Base-by-base conservation (phyloP, 1,140 invertebrate genomes). In the Trichoplusia ni region DNA sequence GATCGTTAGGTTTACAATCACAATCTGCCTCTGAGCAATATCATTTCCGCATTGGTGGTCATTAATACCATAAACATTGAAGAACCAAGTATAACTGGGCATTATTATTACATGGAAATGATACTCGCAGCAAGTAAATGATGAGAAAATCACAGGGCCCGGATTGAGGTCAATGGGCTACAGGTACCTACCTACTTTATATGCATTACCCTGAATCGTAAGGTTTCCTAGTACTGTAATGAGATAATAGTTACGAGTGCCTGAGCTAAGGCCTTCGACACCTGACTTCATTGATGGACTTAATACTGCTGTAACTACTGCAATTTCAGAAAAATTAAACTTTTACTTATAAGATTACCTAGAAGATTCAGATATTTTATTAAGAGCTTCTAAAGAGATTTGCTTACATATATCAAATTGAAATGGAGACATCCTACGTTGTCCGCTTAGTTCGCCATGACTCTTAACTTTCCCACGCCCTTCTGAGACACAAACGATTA, bases 151-250 rank as follows among this genome's bases (percentile, higher is more conserved):
- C 46, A 49, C 25, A 31, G 46, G 4, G 44, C 29, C n/a, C n/a
- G n/a, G n/a, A n/a, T n/a, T n/a, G n/a, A n/a, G n/a, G n/a, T n/a
- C n/a, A n/a, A n/a, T n/a, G n/a, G n/a, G n/a, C n/a, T n/a, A n/a
- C n/a, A n/a, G n/a, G n/a, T n/a, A n/a, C n/a, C n/a, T n/a, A n/a
- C 13, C 21, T 51, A 11, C 9, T 42, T 42, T 18, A 42, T 37
- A 37, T 53, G 25, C 23, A 58, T 58, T 31, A 58, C 35, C 25
- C 21, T 58, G 37, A 58, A 29, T 40, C 2, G 2, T 58, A 58
- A 40, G 53, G 53, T 14, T 58, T 58, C 53, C 16, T 29, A 31
- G 53, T 29, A 58, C 16, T 42, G 6, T 58, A 58, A 58, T 58
- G n/a, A 23, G 47, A 21, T 51, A 11, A 35, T 29, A 29, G 25